A percentile compares a stretch with the other conserved stretches of the same genome.
These are phyloP conservation scores for Poeciliopsis gracilis DNA, from an alignment of 2,797 vertebrate genomes.

Conservation along the genomic window DNA sequence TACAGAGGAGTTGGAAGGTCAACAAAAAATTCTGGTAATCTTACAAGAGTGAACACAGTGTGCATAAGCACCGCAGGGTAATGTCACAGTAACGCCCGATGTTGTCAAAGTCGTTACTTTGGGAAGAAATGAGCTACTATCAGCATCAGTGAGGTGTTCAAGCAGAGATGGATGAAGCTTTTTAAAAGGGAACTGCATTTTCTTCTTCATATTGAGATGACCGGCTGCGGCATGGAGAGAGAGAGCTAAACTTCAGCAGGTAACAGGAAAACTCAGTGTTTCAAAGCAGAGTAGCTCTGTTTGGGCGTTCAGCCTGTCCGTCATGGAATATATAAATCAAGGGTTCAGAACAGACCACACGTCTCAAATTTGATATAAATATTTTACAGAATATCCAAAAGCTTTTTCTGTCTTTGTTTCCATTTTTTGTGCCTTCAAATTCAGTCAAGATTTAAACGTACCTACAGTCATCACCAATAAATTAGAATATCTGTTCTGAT, in stretches of 20 bases:
- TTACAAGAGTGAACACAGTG: not conserved
- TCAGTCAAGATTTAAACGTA: not conserved
- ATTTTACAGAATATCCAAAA: not conserved
- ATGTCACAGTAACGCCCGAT: not conserved
- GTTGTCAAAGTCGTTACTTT: not conserved
- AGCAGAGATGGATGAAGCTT: not conserved
- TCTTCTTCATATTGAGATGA: not conserved
- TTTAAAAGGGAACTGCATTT: not conserved
- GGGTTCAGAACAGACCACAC: not conserved
- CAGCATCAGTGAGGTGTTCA: not conserved
- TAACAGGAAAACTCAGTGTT: not conserved
- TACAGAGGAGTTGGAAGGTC: not conserved
- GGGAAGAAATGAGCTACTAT: not conserved
- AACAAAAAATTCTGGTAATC: not conserved
- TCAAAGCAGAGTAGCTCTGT: not conserved
- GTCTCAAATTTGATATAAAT: not conserved
- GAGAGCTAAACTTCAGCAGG: not conserved
- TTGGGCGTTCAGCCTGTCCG: not conserved
- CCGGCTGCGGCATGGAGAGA: not conserved
- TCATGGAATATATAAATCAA: not conserved
- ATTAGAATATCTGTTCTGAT: not conserved
- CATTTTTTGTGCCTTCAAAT: not conserved
- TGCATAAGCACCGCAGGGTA: not conserved
- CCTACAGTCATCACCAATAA: not conserved
- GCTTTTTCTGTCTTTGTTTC: not conserved